Percentiles rank a stretch among this genome's conserved stretches.
Conservation (phyloP, 2,888 invertebrate genomes). For the Anodontia alba region DNA sequence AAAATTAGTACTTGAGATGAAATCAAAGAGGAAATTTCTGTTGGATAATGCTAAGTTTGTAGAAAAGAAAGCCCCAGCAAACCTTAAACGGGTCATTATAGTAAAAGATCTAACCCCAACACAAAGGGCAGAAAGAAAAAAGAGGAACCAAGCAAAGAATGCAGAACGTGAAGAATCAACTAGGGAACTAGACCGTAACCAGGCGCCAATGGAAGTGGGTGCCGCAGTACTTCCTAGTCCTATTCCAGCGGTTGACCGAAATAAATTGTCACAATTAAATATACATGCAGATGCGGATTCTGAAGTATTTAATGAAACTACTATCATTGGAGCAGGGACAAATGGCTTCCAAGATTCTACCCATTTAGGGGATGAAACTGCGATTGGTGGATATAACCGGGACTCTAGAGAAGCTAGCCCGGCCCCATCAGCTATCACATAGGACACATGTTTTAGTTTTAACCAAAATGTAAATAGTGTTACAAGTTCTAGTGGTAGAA, state of each 20-base stretch:
- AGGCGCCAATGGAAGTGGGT: not conserved
- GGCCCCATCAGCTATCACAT: not conserved
- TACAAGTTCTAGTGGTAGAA: not conserved
- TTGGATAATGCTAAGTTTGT: not conserved
- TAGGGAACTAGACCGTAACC: not conserved
- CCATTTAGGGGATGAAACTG: not conserved
- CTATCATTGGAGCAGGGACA: not conserved
- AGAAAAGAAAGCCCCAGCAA: not conserved
- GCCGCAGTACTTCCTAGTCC: not conserved
- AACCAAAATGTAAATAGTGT: not conserved
- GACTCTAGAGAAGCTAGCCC: not conserved
- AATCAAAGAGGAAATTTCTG: not conserved
- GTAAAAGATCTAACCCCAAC: not conserved
- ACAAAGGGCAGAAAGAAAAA: not conserved
- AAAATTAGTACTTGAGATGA: not conserved
- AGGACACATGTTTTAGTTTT: constrained; percentile 10
- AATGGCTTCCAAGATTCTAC: not conserved
- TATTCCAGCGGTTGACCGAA: not conserved
- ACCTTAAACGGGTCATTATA: not conserved
- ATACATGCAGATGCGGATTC: not conserved
- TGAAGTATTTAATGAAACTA: not conserved
- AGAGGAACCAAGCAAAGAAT: not conserved
- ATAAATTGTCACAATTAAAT: not conserved
- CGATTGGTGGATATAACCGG: not conserved
- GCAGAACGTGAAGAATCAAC: not conserved